A percentile compares a stretch with the other conserved stretches of the same genome.
Evolutionary conservation across 2,113 vertebrate species (phyloP).

Genomic region (Phyllostomus discolor): DNA sequence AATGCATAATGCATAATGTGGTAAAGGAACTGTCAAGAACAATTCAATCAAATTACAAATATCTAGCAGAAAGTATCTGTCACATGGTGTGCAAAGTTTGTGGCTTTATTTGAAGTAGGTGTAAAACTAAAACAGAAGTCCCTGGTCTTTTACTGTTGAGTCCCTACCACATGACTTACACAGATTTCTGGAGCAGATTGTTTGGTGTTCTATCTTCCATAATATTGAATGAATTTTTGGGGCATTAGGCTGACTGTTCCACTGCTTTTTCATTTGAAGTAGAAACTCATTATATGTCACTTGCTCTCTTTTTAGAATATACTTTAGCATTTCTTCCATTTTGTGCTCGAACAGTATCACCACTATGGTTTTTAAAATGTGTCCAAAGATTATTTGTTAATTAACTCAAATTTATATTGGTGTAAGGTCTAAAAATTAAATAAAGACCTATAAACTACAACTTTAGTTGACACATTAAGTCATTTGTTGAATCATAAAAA

Average conservation of each 20-base stretch:
- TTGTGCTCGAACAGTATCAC: constrained; percentile 77
- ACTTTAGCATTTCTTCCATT: constrained; percentile 68
- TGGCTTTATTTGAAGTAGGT: constrained; percentile 67
- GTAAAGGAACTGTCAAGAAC: constrained; percentile 51
- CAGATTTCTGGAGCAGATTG: constrained; percentile 62
- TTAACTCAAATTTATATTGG: not conserved
- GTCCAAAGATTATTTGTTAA: not conserved
- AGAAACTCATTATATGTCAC: constrained; percentile 80
- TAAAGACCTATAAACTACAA: not conserved
- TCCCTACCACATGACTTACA: constrained; percentile 65
- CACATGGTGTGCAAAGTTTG: constrained; percentile 64
- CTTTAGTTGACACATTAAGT: not conserved
- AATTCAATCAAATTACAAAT: constrained; percentile 71
- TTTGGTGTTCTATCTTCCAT: constrained; percentile 82
- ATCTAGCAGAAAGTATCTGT: constrained; percentile 59
- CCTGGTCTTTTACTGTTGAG: constrained; percentile 65
- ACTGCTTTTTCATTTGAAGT: constrained; percentile 84
- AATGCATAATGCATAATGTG: constrained; percentile 61
- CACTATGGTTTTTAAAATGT: not conserved
- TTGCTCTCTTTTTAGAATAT: constrained; percentile 66
- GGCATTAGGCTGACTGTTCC: constrained; percentile 82
- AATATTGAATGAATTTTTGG: constrained; percentile 86
- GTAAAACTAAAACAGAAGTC: constrained; percentile 80
- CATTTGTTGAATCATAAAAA: not conserved
- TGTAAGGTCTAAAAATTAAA: not conserved